Base-by-base conservation (phyloP, 2,888 invertebrate species). In the Melanostoma mellinum region DNA sequence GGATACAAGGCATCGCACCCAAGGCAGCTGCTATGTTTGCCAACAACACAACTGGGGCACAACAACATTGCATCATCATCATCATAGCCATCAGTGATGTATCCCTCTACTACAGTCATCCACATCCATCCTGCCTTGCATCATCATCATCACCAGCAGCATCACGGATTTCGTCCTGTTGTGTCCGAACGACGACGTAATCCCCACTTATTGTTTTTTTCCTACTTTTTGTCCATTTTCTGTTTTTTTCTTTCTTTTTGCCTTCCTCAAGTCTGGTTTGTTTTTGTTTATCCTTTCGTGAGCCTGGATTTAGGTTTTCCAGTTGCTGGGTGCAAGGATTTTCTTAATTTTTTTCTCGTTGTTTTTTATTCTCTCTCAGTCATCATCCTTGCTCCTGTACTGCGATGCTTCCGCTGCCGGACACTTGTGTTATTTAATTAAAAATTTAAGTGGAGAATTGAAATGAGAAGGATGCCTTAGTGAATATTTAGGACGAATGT, bases 401-500 rank as follows among this genome's bases (percentile, higher is more conserved):
- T 46, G 56, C 2, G 38, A 0, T 9, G 8, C 30, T 4, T 30
- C 58, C 33, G 44, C 36, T 56, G 61, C 65, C 60, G 78, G 84
- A 74, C 84, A 75, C 78, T 78, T 75, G 69, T 53, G 84, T 78
- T 79, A 74, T 84, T 84, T 84, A 84, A 84, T 84, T 84, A 84
- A 84, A 78, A 78, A 79, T 84, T 79, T 78, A 84, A 79, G 78
- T 84, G 74, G 50, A 20, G 67, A 78, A 84, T 84, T 67, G 78
- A 78, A 84, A 84, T 75, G 71, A 75, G 71, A 36, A 55, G 84
- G 65, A 79, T 67, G 78, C 78, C 69, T 84, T 74, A 53, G 78
- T 84, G 78, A 82, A 69, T 78, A 84, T 84, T 65, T 78, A 75
- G 78, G 84, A 71, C 77, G 72, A 60, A 75, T 60, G 61, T 20